These are phyloP conservation scores for Idaea aversata DNA, from an alignment of 2,888 invertebrate genomes.

Conservation along the genomic window DNA sequence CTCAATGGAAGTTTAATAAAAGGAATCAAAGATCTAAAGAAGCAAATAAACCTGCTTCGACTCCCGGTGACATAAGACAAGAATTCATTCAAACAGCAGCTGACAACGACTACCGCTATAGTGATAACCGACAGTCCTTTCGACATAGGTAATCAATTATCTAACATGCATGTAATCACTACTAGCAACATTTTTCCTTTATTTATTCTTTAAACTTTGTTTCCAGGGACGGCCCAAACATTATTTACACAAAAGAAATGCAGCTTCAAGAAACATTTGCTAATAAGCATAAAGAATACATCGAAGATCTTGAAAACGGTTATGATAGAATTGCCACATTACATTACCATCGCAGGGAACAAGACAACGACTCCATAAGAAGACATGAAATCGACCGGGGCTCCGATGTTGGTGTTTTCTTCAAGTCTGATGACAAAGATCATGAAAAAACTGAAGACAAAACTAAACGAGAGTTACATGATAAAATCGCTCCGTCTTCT, in stretches of 20 bases:
- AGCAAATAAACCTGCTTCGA: constrained; percentile 72
- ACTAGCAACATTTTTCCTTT: neutral
- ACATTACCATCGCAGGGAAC: constrained; percentile 73
- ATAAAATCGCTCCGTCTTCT: constrained; percentile 57
- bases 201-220: neutral
- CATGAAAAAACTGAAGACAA: constrained; percentile 56
- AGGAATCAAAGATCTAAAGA: constrained; percentile 79
- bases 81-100: constrained; percentile 72
- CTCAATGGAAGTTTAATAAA: constrained; percentile 87
- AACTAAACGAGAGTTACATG: constrained; percentile 52
- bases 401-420: constrained; percentile 81
- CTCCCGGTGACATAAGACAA: constrained; percentile 69
- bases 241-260: constrained; percentile 80
- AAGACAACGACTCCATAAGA: constrained; percentile 86
- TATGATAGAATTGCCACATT: constrained; percentile 76
- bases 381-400: constrained; percentile 89
- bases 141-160: constrained; percentile 54
- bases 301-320: constrained; percentile 81
- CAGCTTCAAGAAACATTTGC: constrained; percentile 71
- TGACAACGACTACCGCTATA: constrained; percentile 72
- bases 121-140: constrained; percentile 67
- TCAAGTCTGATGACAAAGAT: constrained; percentile 63
- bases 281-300: constrained; percentile 78
- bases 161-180: constrained; percentile 1
- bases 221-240: constrained; percentile 76